Percentiles rank a stretch among this genome's conserved stretches.
Conservation (phyloP, 2,888 invertebrate species). For the Pollenia labialis region DNA sequence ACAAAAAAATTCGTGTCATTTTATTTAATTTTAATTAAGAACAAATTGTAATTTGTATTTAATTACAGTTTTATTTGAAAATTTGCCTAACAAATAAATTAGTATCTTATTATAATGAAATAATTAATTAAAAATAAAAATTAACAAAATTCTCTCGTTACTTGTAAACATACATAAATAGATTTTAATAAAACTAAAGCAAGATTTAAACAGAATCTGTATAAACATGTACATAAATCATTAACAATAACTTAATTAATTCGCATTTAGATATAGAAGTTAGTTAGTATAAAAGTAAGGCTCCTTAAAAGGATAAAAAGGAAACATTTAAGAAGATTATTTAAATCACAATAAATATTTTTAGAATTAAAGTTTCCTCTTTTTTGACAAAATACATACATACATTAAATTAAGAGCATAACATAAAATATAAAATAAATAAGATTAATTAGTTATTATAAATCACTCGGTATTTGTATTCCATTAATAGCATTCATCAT, state of each 20-base stretch:
- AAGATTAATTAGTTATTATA: constrained; percentile 17
- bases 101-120: not conserved
- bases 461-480: constrained; percentile 5
- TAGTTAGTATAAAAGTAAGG: constrained; percentile 46
- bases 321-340: constrained; percentile 48
- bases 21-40: not conserved
- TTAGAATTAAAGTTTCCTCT: constrained; percentile 37
- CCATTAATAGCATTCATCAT: constrained; percentile 91
- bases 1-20: not conserved
- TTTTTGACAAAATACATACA: constrained; percentile 31
- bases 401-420: constrained; percentile 29
- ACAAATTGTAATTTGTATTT: too few relatives aligned
- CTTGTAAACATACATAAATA: not conserved
- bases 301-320: constrained; percentile 52
- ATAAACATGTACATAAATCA: not conserved
- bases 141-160: too few relatives aligned
- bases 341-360: constrained; percentile 53
- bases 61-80: constrained; percentile 19
- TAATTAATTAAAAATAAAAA: not conserved
- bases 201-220: constrained; percentile 37
- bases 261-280: not conserved
- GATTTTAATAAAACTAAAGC: constrained; percentile 33
- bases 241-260: constrained; percentile 35
- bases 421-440: constrained; percentile 67
- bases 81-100: constrained; percentile 47